Evolutionary conservation across 2,113 vertebrate species (phyloP), one percentile per base, ranked within the genome.

Genomic region (Edolisoma coerulescens): DNA sequence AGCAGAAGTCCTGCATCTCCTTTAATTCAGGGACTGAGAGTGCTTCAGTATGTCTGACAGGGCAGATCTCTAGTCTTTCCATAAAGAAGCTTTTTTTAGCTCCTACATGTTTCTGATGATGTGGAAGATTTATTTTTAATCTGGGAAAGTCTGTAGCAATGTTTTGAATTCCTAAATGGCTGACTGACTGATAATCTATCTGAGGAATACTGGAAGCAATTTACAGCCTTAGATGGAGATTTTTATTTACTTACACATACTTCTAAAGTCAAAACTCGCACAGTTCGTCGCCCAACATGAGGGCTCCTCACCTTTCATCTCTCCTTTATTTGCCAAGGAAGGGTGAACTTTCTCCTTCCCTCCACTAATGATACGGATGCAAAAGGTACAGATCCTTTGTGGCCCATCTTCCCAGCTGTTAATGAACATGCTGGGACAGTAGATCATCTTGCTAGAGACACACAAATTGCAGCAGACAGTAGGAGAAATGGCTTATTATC

Each of bases 141-240:
- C 81, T 91, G 87, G 81, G 93, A 95, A 96, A 89, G 89, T 96
- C 93, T 90, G 86, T 45, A 65, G 67, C 84, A 69, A 83, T 86
- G 69, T 90, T 97, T 96, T 81, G 93, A 93, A 97, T 96, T 96
- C 93, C 90, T 90, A 23, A 84, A 57, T 53, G 56, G 39, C 60
- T 93, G 88, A 52, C 81, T 11, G 19, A 74, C 56, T 16, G 64
- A 28, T 75, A 56, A 89, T 87, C 82, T 70, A 8, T 94, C 73
- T 75, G 76, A 90, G 90, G 67, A 90, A 33, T 41, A 61, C 44
- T 59, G 80, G 56, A 35, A 86, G 69, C 73, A 30, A n/a, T 91
- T 93, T 81, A 64, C 67, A 87, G 95, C 96, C 92, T 95, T 94
- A 96, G 73, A 92, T 92, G 92, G 93, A 91, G 52, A 86, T 90